These are phyloP conservation scores for Triplophysa dalaica DNA, from an alignment of 2,113 vertebrate species.

Conservation along the genomic window DNA sequence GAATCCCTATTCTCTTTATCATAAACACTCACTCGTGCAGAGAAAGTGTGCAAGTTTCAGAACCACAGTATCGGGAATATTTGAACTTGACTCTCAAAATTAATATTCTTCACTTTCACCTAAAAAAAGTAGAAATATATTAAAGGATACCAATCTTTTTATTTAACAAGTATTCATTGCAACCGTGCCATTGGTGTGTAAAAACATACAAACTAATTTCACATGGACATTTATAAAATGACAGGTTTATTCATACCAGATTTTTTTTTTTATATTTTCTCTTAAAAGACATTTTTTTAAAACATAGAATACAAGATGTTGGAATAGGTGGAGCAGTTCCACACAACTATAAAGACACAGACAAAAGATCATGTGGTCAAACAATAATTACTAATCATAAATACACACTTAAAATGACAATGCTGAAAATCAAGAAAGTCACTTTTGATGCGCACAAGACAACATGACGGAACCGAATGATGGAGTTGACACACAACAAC, in stretches of 20 bases:
- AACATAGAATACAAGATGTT: constrained; percentile 48
- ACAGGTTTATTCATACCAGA: constrained; percentile 52
- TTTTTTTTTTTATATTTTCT: constrained; percentile 21
- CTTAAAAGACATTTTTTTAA: constrained; percentile 50
- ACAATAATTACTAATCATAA: constrained; percentile 48
- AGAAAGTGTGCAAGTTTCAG: neutral
- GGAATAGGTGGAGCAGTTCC: constrained; percentile 44
- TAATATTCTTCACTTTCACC: neutral
- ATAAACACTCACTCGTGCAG: neutral
- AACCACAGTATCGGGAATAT: neutral
- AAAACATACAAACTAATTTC: neutral
- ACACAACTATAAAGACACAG: constrained; percentile 35
- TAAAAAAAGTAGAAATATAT: no score
- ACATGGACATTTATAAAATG: constrained; percentile 36
- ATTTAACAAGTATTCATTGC: neutral
- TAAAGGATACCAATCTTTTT: no score
- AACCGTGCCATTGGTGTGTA: neutral
- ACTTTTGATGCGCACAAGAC: neutral
- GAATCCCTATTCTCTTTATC: no score
- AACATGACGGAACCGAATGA: neutral
- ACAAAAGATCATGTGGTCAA: constrained; percentile 38
- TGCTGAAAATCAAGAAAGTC: constrained; percentile 15
- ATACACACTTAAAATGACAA: constrained; percentile 50
- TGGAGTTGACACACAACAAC: neutral
- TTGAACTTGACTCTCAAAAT: neutral